A percentile compares a stretch with the other conserved stretches of the same genome.
These are phyloP conservation scores for Artibeus jamaicensis DNA, from an alignment of 2,797 vertebrate species.

Conservation along the genomic window DNA sequence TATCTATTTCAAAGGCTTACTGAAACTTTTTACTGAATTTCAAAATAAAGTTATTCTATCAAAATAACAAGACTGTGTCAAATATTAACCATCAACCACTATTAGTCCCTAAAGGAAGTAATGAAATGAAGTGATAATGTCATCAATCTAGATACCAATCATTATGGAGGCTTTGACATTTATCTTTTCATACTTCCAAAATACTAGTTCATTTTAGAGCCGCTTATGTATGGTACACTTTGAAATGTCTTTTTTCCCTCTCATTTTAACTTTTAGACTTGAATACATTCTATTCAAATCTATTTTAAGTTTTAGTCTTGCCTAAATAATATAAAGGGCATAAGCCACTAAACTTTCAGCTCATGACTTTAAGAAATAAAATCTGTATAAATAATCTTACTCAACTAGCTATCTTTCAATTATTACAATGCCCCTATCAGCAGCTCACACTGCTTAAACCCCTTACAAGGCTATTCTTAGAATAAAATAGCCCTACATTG, in stretches of 20 bases:
- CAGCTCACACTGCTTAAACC: slow-evolving; percentile 9
- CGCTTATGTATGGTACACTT: neutral
- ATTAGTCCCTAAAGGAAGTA: slow-evolving; percentile 81
- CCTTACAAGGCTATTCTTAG: neutral
- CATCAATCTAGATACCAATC: slow-evolving; percentile 84
- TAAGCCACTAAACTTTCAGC: neutral
- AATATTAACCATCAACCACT: slow-evolving; percentile 85
- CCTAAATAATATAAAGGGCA: neutral
- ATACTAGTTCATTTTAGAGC: slow-evolving; percentile 49
- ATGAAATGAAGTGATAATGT: slow-evolving; percentile 64
- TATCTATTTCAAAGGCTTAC: slow-evolving; percentile 87
- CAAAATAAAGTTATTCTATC: slow-evolving; percentile 87
- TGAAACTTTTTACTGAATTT: slow-evolving; percentile 83
- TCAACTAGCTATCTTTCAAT: neutral
- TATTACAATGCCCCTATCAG: neutral
- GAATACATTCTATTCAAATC: neutral
- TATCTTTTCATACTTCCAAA: slow-evolving; percentile 41
- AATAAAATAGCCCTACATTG: neutral
- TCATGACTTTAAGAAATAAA: neutral
- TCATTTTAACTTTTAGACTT: slow-evolving; percentile 55
- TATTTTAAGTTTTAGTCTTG: neutral
- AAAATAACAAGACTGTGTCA: slow-evolving; percentile 82
- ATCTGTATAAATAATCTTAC: slow-evolving; percentile 22
- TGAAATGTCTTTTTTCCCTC: neutral
- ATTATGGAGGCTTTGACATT: slow-evolving; percentile 61